Evolutionary conservation across 2,888 invertebrate genomes (phyloP).

Genomic region (Mythimna ferrago): DNA sequence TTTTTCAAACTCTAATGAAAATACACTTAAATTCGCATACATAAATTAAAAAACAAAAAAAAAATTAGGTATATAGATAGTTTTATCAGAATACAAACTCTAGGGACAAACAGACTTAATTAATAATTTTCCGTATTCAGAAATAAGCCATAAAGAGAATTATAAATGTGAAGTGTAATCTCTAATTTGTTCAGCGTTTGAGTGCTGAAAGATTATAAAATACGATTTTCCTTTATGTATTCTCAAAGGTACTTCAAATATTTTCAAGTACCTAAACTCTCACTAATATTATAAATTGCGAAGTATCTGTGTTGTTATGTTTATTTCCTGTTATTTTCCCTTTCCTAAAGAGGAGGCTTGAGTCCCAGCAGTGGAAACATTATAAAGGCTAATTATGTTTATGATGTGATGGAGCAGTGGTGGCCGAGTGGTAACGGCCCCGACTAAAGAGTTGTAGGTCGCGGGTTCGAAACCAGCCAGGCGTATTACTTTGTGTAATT

Average conservation of each 20-base stretch:
- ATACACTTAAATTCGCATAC: no score
- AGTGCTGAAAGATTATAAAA: constrained; percentile 55
- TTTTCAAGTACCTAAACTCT: constrained; percentile 3
- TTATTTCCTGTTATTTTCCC: not conserved
- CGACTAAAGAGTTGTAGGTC: no score
- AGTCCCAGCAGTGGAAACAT: no score
- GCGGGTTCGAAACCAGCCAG: no score
- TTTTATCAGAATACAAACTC: not conserved
- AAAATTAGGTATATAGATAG: not conserved
- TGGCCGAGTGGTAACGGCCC: no score
- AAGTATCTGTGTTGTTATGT: not conserved
- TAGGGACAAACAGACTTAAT: constrained; percentile 14
- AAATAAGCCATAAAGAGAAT: constrained; percentile 55
- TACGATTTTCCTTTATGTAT: constrained; percentile 50
- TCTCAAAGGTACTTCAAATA: constrained; percentile 45
- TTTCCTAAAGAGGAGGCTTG: no score
- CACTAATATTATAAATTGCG: not conserved
- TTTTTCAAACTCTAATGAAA: no score
- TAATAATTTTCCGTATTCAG: constrained; percentile 39
- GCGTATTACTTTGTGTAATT: no score
- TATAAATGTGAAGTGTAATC: constrained; percentile 49
- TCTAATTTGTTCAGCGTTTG: constrained; percentile 58
- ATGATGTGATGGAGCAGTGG: no score
- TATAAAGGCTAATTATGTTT: no score
- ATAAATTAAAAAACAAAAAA: no score